Evolutionary conservation across 37 sponge, comb jelly and placozoan species (phyloP).

Genomic region (Cladorhizidae sp.): DNA sequence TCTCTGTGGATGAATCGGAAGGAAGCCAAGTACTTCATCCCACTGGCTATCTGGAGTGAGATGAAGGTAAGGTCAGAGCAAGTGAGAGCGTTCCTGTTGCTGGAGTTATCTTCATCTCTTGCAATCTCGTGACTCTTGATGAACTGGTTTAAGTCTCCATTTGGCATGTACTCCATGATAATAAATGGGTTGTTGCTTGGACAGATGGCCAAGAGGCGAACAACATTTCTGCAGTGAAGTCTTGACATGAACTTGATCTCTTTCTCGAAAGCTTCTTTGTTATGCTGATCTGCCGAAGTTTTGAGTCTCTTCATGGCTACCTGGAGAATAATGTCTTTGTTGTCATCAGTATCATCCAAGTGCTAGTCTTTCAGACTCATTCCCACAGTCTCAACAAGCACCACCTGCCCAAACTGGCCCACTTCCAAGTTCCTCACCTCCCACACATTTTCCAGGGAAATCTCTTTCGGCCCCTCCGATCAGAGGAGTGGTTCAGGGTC

Average conservation of each 20-base stretch:
- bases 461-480: slow-evolving; percentile 42
- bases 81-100: slow-evolving; percentile 10
- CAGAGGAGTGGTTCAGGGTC: slow-evolving; percentile 50
- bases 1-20: slow-evolving; percentile 78
- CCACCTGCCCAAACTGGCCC: slow-evolving; percentile 81
- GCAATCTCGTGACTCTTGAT: slow-evolving; percentile 37
- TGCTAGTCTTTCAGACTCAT: slow-evolving; percentile 64
- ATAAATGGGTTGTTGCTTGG: slow-evolving; percentile 58
- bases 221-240: slow-evolving; percentile 71
- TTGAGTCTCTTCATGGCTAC: slow-evolving; percentile 84
- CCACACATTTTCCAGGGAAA: slow-evolving; percentile 23
- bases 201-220: slow-evolving; percentile 77
- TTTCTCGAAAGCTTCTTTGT: slow-evolving; percentile 76
- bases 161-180: slow-evolving; percentile 93
- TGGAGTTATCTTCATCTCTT: slow-evolving; percentile 3
- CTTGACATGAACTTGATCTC: slow-evolving; percentile 91
- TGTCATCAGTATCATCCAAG: slow-evolving; percentile 34
- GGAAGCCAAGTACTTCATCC: slow-evolving; percentile 83
- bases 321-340: slow-evolving; percentile 22
- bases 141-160: slow-evolving; percentile 86
- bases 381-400: slow-evolving; percentile 66
- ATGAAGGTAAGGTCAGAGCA: slow-evolving; percentile 52
- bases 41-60: slow-evolving; percentile 67
- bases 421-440: slow-evolving; percentile 39
- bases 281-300: slow-evolving; percentile 28